Base-by-base conservation (phyloP, 2,888 invertebrate genomes). In the Crossocerus cetratus region DNA sequence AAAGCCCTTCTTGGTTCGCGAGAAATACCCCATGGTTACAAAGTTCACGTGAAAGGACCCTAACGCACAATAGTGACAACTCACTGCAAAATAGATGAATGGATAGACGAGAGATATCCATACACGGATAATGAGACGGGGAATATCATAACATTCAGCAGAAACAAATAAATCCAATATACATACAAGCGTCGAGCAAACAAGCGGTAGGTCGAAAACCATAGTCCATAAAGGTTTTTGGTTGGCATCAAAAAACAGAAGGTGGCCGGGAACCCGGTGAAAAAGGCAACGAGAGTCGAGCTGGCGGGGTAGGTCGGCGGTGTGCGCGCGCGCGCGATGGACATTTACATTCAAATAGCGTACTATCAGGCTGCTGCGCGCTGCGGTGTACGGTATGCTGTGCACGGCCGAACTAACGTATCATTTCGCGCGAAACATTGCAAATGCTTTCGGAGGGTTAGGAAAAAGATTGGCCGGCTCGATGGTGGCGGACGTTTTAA, bases 21-120 rank as follows among this genome's bases (percentile, higher is more conserved):
- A n/a, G n/a, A n/a, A n/a, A n/a, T n/a, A n/a, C n/a, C n/a, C 14
- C 23, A 43, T 22, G 45, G 45, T 45, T 11, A 16, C 20, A 56
- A 54, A 16, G n/a, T n/a, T n/a, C n/a, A n/a, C n/a, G 43, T 60
- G 65, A 57, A 69, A 66, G 74, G 66, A 75, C 11, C 32, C n/a
- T n/a, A n/a, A 32, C 1, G 11, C 11, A 2, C 5, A 32, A 32
- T 23, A 23, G 4, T 32, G 8, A 32, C 32, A 32, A 32, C 1
- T 5, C 5, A 1, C 8, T 2, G 0, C 5, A 32, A 32, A 32
- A 32, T 32, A 32, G 8, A 2, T 32, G 11, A 8, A 32, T n/a
- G n/a, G n/a, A 32, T 5, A 32, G n/a, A n/a, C n/a, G n/a, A n/a
- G n/a, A n/a, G n/a, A 32, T 32, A 32, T 49, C 49, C 3, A 16